phyloP scores from a whole-genome alignment of 2,797 vertebrate species.

The Trachops cirrhosus region DNA sequence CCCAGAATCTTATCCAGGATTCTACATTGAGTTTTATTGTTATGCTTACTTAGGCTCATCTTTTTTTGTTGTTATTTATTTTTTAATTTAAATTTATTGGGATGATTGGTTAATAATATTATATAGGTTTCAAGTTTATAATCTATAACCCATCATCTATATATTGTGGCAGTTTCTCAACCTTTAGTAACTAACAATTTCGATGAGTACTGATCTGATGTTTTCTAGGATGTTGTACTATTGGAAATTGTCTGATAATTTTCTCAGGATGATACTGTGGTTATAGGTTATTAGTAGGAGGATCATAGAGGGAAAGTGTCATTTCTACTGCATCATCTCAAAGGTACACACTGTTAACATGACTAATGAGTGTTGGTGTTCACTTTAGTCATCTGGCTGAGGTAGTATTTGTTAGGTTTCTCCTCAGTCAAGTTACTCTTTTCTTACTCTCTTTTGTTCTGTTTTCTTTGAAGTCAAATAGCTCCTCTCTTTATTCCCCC shows the following conservation, averaged over 20 bases:
- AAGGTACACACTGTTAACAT: neutral
- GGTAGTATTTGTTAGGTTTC: neutral
- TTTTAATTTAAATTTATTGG: too few relatives aligned
- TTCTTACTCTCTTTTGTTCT: neutral
- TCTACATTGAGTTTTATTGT: neutral
- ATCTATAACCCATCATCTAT: too few relatives aligned
- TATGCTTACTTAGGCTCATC: neutral
- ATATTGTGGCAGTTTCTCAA: neutral
- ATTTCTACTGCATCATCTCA: too few relatives aligned
- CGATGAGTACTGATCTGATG: neutral
- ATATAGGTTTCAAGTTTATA: too few relatives aligned
- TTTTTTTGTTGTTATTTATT: too few relatives aligned
- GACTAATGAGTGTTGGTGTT: neutral
- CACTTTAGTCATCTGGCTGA: neutral
- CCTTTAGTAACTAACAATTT: neutral
- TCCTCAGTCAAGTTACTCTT: neutral
- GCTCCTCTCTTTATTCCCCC: neutral
- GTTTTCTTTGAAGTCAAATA: neutral
- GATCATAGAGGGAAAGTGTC: too few relatives aligned
- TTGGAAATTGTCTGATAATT: neutral
- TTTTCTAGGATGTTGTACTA: neutral
- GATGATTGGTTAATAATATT: too few relatives aligned
- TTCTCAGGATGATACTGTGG: neutral
- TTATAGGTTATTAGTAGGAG: too few relatives aligned
- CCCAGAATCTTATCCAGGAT: neutral